Percentiles rank a stretch among this genome's conserved stretches.
These are phyloP conservation scores for Phaenicophaeus curvirostris DNA, from an alignment of 2,797 vertebrate genomes.

Conservation along the genomic window DNA sequence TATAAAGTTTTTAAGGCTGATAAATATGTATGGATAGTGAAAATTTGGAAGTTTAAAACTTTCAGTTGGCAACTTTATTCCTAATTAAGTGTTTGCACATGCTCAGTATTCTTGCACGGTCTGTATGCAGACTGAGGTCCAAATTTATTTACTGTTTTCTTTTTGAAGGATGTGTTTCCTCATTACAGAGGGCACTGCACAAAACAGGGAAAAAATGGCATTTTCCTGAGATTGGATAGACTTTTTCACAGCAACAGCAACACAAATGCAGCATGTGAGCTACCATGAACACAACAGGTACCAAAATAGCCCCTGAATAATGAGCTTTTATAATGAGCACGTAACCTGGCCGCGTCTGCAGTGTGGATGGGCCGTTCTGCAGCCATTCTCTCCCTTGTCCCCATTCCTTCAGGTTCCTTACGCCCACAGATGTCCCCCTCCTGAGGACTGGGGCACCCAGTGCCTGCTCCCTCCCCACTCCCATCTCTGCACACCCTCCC, in stretches of 20 bases:
- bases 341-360: too few relatives aligned
- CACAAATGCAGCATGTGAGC: background rate
- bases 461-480: accelerated
- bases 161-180: background rate
- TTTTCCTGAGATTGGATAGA: background rate
- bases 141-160: background rate
- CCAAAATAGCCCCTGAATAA: background rate
- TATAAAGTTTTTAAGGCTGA: background rate
- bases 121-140: background rate
- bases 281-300: background rate
- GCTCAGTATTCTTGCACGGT: background rate
- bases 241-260: background rate
- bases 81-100: background rate
- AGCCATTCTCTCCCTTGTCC: accelerated
- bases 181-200: background rate
- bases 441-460: accelerated
- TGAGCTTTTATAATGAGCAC: background rate
- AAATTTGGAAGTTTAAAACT: background rate
- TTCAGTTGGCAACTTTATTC: background rate
- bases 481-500: accelerated
- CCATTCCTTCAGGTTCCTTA: accelerated
- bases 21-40: background rate
- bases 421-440: background rate
- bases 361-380: accelerated
- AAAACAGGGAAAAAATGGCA: background rate